phyloP scores from a whole-genome alignment of 2,888 invertebrate species.

The Agrochola macilenta region DNA sequence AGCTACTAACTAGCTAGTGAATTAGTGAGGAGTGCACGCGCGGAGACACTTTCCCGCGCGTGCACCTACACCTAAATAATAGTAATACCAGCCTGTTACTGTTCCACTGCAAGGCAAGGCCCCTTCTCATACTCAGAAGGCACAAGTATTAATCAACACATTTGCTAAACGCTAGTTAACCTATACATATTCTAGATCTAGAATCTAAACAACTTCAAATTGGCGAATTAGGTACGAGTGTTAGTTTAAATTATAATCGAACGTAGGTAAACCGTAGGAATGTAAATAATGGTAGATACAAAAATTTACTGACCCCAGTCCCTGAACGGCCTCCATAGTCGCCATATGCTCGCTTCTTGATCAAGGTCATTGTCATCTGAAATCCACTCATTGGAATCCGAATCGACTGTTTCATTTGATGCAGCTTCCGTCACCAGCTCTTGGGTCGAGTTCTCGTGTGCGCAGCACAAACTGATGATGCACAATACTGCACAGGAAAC shows the following conservation, averaged over 20 bases:
- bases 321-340: conserved; percentile 77
- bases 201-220: background rate
- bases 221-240: background rate
- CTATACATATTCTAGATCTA: background rate
- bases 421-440: conserved; percentile 63
- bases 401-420: conserved; percentile 69
- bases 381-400: conserved; percentile 57
- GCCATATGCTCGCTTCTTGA: conserved; percentile 74
- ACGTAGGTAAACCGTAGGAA: background rate
- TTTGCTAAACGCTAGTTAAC: background rate
- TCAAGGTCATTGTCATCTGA: conserved; percentile 70
- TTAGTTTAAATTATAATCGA: background rate
- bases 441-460: conserved; percentile 69
- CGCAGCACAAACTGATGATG: conserved; percentile 71
- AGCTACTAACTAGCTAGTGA: background rate
- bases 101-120: too few species aligned
- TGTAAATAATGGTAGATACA: background rate
- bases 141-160: background rate
- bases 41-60: background rate
- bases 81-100: background rate
- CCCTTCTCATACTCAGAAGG: background rate
- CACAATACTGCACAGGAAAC: conserved; percentile 72
- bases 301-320: conserved; percentile 77
- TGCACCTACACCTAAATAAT: background rate
- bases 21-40: too few species aligned